Evolutionary conservation across 1,140 invertebrate genomes (phyloP), one percentile per base, ranked within the genome.

Genomic region (Drosophila ohnishii): DNA sequence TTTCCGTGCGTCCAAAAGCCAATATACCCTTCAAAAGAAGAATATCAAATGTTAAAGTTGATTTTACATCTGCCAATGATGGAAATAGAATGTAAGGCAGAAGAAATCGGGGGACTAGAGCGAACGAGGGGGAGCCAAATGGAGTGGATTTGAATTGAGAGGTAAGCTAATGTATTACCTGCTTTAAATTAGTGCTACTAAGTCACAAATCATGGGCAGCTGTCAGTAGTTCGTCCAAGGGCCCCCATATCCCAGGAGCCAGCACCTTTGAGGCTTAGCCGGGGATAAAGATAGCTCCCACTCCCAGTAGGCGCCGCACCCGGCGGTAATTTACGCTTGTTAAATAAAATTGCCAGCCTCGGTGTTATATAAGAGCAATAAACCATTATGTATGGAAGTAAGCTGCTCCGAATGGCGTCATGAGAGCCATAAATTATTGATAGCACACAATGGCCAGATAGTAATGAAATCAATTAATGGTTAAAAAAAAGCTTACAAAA

Each of bases 341-440:
- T 86, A 75, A 78, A 71, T 82, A 40, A 72, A 86, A 78, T 75
- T 64, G 69, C 62, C 60, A 59, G 61, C 47, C 37, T 48, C 44
- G 39, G 19, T 30, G 39, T 71, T 71, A 61, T 53, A 58, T 70
- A 78, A 77, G 45, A 16, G 16, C 22, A 70, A 50, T 69, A 65
- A 69, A 85, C 67, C 67, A 72, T 66, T 83, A 77, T 80, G 50
- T 85, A 69, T 62, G 50, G 69, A 80, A 64, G 78, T 60, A 47
- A 71, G 64, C 64, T 48, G 65, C 69, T 59, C 37, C 57, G 47
- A 75, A 78, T 85, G 83, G 79, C 75, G 78, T 87, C 78, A 85
- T 82, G 59, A 65, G 69, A 71, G 61, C 69, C 14, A 82, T 85
- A 87, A 87, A 85, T 82, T 82, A 87, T 82, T 87, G 64, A 85